Evolutionary conservation across 2,113 vertebrate genomes (phyloP), one percentile per base, ranked within the genome.

Genomic region (Coracopsis vasa): DNA sequence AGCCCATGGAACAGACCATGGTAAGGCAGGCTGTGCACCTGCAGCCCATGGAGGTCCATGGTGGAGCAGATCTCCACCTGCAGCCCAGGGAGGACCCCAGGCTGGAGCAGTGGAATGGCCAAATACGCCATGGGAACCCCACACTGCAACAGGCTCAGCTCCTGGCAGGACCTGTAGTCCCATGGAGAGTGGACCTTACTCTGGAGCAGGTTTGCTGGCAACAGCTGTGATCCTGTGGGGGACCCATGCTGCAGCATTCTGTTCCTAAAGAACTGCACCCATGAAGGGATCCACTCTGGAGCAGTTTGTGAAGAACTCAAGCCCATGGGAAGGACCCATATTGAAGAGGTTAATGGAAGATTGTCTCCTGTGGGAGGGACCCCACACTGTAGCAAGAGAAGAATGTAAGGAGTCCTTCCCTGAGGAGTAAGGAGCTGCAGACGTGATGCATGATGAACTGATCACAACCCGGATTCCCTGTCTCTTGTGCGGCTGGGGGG

Each of bases 351-450:
- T 54, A 18, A 11, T 81, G 58, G 50, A 77, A 9, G 37, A 25
- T 6, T 47, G 8, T 37, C 44, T 71, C 18, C 11, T 10, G 6
- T 33, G n/a, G 50, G 5, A 47, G 7, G 18, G 8, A 65, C 9
- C 31, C 7, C 15, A 42, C 0, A 0, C 13, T 71, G 39, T 21
- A 37, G 23, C 14, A 69, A 27, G 3, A 33, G 33, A 64, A 64
- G 42, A 50, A 15, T 20, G 6, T 41, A 33, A 60, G 9, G 24
- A 45, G 7, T 65, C 18, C 7, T 65, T 9, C 33, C 7, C 15
- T 35, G 19, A 56, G 28, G 25, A 75, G 7, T 13, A 60, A 77
- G 35, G 9, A 72, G 23, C 11, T 3, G 5, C 2, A 4, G 16
- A 72, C 9, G 42, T 39, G 72, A 35, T 5, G 6, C 27, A 8